Evolutionary conservation across 2,113 vertebrate species (phyloP).

Genomic region (Pterophyllum scalare): DNA sequence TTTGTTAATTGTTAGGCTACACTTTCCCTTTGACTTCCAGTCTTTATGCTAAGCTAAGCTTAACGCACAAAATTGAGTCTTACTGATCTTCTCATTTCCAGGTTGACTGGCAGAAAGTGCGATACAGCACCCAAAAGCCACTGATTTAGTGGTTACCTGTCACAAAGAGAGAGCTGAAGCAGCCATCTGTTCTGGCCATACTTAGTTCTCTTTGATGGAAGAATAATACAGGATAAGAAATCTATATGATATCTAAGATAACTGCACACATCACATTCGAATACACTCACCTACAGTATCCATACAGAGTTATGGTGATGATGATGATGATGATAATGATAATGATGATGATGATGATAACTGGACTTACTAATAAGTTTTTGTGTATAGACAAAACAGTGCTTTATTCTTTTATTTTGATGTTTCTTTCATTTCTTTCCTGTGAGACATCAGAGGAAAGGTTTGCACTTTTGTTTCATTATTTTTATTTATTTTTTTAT

Average conservation of each 20-base stretch:
- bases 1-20: not conserved
- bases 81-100: not conserved
- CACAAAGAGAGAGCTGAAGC: not conserved
- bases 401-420: conserved; percentile 29
- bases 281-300: not conserved
- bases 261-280: not conserved
- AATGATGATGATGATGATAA: conserved; percentile 43
- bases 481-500: conserved; percentile 48
- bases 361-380: conserved; percentile 52
- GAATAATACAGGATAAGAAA: not conserved
- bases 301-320: conserved; percentile 32
- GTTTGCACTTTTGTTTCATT: conserved; percentile 73
- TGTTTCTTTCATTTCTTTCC: conserved; percentile 52
- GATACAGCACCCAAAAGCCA: not conserved
- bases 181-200: not conserved
- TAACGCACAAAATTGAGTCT: not conserved
- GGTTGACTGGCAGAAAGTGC: too few relatives aligned
- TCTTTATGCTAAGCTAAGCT: not conserved
- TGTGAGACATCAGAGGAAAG: conserved; percentile 59
- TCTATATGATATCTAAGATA: not conserved
- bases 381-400: conserved; percentile 38
- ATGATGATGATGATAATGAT: conserved; percentile 42
- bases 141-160: not conserved
- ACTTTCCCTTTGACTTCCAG: not conserved
- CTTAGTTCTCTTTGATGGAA: not conserved